A percentile compares a stretch with the other conserved stretches of the same genome.
Evolutionary conservation across 2,888 invertebrate genomes (phyloP).

Genomic region (Chironomus riparius): DNA sequence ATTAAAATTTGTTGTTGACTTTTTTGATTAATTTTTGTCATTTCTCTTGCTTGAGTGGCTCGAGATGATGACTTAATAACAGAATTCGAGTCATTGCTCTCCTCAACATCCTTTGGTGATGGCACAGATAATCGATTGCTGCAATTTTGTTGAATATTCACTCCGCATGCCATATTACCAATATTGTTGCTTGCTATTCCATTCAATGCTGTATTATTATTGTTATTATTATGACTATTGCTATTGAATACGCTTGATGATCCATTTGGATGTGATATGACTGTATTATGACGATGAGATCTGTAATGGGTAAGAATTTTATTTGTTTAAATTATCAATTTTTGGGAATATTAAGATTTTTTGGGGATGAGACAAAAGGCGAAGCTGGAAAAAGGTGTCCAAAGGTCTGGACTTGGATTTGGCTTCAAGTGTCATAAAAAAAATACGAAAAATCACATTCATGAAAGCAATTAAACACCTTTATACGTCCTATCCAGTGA

Average conservation of each 20-base stretch:
- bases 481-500: no score
- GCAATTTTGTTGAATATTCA: neutral
- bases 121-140: conserved; percentile 8
- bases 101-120: neutral
- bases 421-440: no score
- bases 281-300: neutral
- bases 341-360: no score
- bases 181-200: neutral
- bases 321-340: neutral
- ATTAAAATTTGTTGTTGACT: conserved; percentile 17
- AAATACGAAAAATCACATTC: no score
- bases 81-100: neutral
- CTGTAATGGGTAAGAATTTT: neutral
- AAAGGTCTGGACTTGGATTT: no score
- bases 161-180: neutral
- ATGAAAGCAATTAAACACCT: no score
- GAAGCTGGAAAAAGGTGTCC: no score
- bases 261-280: neutral
- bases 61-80: neutral
- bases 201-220: neutral
- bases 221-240: neutral
- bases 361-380: no score
- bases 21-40: conserved; percentile 13
- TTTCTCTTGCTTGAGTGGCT: neutral
- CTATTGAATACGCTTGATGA: neutral